Evolutionary conservation across 92 coral and sea anemone genomes (phyloP), one percentile per base, ranked within the genome.

Genomic region (Pocillopora grandis): DNA sequence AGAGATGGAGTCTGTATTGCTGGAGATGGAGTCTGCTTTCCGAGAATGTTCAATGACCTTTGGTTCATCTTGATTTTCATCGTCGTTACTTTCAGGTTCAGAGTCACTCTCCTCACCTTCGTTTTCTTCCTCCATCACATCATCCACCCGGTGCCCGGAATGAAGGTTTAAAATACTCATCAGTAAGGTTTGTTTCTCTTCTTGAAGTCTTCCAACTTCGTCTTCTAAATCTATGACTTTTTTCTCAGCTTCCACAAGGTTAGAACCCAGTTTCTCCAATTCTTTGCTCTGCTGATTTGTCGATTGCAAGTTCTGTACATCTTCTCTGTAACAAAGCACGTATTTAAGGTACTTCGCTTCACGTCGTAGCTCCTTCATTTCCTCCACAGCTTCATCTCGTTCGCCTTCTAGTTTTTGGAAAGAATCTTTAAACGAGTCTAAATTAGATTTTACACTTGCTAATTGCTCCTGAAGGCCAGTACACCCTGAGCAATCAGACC

Each of bases 291-390:
- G 87, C 69, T 92, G 90, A 31, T 87, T 82, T 55, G 91, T 68
- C 19, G 89, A 82, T 64, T 96, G 97, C 1, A 92, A 94, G 74
- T 88, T 84, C 84, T 92, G 94, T 21, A 92, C 90, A 58, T 96
- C 98, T 48, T 93, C 92, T 12, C 99, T 92, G 81, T 96, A 96
- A n/a, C 97, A 94, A 33, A 96, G 89, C 13, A 96, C 99, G 19
- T 96, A 88, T 72, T 96, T 96, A 52, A 96, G 88, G 73, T 96
- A 96, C 76, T 96, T 94, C 9, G 96, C 85, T 55, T 96, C 99
- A 60, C 93, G 90, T 55, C 88, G 80, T 10, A 94, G 66, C 77
- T 94, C 98, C 42, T 89, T 89, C 73, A 88, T 88, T 52, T 96
- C 99, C 62, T 83, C 89, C 12, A 84, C 87, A 63, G 92, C 87